phyloP scores from a whole-genome alignment of 30 jellyfish, hydroid and myxozoan species.

The Cassiopea andromeda region DNA sequence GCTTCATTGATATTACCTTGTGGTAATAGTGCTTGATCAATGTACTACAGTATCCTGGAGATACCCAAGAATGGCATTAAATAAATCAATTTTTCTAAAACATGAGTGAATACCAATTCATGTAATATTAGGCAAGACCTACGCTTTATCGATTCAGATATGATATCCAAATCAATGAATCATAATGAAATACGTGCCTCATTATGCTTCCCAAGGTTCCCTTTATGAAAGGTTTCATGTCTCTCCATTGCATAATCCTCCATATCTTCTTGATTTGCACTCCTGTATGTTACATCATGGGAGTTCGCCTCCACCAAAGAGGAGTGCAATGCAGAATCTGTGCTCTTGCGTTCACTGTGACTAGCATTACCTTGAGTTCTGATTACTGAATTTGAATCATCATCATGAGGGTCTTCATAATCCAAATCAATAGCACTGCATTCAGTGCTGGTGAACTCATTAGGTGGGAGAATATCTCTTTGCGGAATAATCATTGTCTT shows the following conservation, averaged over 20 bases:
- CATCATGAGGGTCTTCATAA: not conserved
- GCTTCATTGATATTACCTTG: too few species aligned
- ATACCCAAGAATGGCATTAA: too few species aligned
- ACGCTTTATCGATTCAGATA: not conserved
- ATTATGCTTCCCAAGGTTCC: not conserved
- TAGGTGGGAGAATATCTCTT: not conserved
- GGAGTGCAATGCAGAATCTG: not conserved
- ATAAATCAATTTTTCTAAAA: too few species aligned
- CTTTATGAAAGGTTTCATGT: not conserved
- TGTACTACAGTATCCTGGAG: too few species aligned
- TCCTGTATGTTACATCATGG: not conserved
- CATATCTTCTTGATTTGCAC: not conserved
- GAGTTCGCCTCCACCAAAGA: not conserved
- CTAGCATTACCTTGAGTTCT: too few species aligned
- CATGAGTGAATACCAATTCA: too few species aligned
- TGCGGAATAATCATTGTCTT: not conserved
- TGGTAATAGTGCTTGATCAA: too few species aligned
- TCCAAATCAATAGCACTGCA: not conserved
- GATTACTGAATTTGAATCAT: too few species aligned
- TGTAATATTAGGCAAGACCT: not conserved
- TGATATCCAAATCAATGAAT: too few species aligned
- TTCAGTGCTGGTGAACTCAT: not conserved
- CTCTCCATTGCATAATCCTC: not conserved
- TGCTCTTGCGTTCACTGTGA: not conserved
- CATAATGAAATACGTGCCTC: not conserved